Evolutionary conservation across 2,113 vertebrate genomes (phyloP).

Genomic region (Ammodytes marinus): DNA sequence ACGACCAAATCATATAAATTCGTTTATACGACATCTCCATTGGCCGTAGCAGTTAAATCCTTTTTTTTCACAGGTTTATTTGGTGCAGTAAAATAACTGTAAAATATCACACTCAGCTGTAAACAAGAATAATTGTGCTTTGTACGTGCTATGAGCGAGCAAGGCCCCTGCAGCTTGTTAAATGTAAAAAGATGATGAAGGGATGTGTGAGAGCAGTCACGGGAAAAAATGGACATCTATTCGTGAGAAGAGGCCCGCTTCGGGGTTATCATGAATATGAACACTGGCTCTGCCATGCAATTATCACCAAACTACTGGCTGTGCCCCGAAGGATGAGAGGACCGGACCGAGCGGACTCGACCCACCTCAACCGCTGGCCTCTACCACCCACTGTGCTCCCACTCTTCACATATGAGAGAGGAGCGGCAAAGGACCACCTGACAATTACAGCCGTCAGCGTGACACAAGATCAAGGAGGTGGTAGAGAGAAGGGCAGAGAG

Average conservation of each 20-base stretch:
- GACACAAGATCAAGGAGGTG: slow-evolving; percentile 76
- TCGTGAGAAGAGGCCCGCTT: slow-evolving; percentile 58
- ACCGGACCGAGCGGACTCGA: slow-evolving; percentile 44
- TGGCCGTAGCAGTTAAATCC: slow-evolving; percentile 2
- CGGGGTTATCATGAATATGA: slow-evolving; percentile 72
- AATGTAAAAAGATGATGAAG: slow-evolving; percentile 57
- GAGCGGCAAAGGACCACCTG: slow-evolving; percentile 64
- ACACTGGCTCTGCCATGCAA: slow-evolving; percentile 65
- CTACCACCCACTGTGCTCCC: slow-evolving; percentile 64
- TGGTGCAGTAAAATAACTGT: neutral
- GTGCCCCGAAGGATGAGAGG: slow-evolving; percentile 66
- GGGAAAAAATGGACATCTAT: slow-evolving; percentile 58
- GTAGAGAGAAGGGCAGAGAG: slow-evolving; percentile 46
- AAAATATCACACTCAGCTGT: slow-evolving; percentile 33
- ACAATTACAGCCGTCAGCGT: slow-evolving; percentile 75
- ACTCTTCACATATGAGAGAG: slow-evolving; percentile 69
- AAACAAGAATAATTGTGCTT: slow-evolving; percentile 64
- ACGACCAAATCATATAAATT: too few relatives aligned
- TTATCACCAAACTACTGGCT: slow-evolving; percentile 70
- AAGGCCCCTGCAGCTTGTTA: slow-evolving; percentile 51
- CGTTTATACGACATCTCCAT: neutral
- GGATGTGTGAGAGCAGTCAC: slow-evolving; percentile 44
- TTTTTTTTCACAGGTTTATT: slow-evolving; percentile 32
- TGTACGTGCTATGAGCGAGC: slow-evolving; percentile 29
- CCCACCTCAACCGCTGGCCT: slow-evolving; percentile 53